Conservation (phyloP, 2,113 vertebrate genomes). For the Electrona antarctica region DNA sequence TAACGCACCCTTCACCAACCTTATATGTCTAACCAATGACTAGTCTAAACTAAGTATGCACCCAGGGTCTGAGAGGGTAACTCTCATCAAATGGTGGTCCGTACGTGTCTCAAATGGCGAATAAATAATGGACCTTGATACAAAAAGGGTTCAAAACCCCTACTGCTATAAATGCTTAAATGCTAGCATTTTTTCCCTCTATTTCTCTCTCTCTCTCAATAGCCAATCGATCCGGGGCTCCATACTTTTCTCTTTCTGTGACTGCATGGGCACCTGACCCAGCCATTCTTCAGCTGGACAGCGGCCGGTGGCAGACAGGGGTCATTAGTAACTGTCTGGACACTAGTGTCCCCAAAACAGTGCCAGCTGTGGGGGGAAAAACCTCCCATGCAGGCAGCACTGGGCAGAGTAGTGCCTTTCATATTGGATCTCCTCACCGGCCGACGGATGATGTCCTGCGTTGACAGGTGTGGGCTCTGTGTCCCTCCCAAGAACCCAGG, state of each 20-base stretch:
- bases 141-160: too few species aligned
- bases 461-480: conserved; percentile 59
- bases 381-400: conserved; percentile 29
- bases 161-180: too few species aligned
- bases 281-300: conserved; percentile 34
- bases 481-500: conserved; percentile 28
- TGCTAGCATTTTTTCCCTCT: conserved; percentile 15
- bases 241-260: conserved; percentile 2
- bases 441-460: conserved; percentile 49
- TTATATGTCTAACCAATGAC: too few species aligned
- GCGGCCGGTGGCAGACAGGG: conserved; percentile 52
- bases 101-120: too few species aligned
- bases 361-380: conserved; percentile 48
- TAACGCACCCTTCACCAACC: too few species aligned
- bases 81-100: too few species aligned
- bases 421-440: conserved; percentile 55
- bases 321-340: conserved; percentile 61
- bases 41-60: too few species aligned
- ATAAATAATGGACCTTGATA: too few species aligned
- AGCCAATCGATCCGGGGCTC: neutral
- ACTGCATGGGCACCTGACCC: conserved; percentile 31
- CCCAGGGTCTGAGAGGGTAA: too few species aligned
- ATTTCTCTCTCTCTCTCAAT: neutral
- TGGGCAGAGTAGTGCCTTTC: conserved; percentile 46
- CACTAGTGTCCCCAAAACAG: conserved; percentile 42